These are phyloP conservation scores for Microctenopoma lineatum DNA, from an alignment of 2,797 vertebrate species.

Conservation along the genomic window DNA sequence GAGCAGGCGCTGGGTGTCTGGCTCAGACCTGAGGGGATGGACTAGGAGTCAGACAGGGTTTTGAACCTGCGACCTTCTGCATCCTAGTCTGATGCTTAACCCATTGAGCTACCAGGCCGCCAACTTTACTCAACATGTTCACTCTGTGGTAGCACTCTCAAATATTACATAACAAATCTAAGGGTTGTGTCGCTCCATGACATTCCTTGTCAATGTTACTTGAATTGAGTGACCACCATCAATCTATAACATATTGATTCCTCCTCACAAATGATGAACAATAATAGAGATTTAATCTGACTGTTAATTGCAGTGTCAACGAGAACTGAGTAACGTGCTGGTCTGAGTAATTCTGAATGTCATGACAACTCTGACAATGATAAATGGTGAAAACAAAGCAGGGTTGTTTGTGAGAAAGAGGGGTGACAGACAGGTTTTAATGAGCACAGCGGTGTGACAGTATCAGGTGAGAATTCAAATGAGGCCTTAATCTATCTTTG, in stretches of 20 bases:
- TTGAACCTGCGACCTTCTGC: too few relatives aligned
- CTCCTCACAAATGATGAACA: slow-evolving; percentile 40
- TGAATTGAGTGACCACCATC: slow-evolving; percentile 17
- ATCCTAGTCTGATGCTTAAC: too few relatives aligned
- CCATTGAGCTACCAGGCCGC: too few relatives aligned
- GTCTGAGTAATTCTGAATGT: slow-evolving; percentile 51
- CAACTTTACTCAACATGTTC: neutral
- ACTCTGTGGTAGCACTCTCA: neutral
- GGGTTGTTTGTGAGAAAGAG: slow-evolving; percentile 58
- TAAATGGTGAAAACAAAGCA: slow-evolving; percentile 78
- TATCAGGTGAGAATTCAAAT: slow-evolving; percentile 83
- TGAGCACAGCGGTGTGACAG: slow-evolving; percentile 80
- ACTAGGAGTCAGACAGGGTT: too few relatives aligned
- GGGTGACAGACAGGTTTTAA: slow-evolving; percentile 83
- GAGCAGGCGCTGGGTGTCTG: too few relatives aligned
- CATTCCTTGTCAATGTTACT: slow-evolving; percentile 10
- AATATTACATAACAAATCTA: neutral
- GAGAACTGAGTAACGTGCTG: slow-evolving; percentile 52
- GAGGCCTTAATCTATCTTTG: slow-evolving; percentile 78
- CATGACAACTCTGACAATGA: slow-evolving; percentile 81
- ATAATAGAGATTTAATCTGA: slow-evolving; percentile 45
- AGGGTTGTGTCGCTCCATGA: neutral
- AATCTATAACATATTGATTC: slow-evolving; percentile 40
- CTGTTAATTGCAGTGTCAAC: slow-evolving; percentile 59
- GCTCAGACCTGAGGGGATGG: too few relatives aligned